Percentiles rank a stretch among this genome's conserved stretches.
phyloP scores from a whole-genome alignment of 2,888 invertebrate species.

The Pristionchus maxplancki region DNA sequence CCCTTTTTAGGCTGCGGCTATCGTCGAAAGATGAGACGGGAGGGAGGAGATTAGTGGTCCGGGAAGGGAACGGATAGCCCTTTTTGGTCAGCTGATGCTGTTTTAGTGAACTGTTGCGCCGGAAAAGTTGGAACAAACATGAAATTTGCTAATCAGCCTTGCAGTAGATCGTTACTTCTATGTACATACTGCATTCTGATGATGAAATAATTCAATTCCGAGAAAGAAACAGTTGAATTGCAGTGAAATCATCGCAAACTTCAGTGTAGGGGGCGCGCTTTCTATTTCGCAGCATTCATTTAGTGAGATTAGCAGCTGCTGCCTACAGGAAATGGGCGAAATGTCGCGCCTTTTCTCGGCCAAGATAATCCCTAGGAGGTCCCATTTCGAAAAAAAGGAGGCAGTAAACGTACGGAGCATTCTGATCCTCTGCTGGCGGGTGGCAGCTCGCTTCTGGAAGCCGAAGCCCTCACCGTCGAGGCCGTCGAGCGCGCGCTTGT shows the following conservation, averaged over 20 bases:
- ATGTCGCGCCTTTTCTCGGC: background rate
- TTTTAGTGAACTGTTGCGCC: background rate
- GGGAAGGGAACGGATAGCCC: no score
- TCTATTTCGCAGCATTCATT: no score
- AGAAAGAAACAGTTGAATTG: no score
- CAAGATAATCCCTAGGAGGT: background rate
- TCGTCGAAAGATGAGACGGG: conserved; percentile 30
- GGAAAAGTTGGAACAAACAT: no score
- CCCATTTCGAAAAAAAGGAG: background rate
- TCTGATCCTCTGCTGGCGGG: background rate
- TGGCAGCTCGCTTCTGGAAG: conserved; percentile 20
- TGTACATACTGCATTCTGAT: no score
- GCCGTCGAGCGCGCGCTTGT: conserved; percentile 45
- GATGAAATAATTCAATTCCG: no score
- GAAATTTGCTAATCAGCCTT: no score
- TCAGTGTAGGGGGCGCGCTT: no score
- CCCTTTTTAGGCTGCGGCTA: conserved; percentile 3
- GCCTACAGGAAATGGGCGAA: background rate
- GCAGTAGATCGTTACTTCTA: no score
- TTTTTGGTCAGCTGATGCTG: background rate
- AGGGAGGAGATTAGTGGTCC: background rate
- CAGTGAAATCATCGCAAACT: no score
- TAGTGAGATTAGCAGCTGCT: background rate
- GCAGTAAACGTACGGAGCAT: conserved; percentile 17
- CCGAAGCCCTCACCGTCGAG: conserved; percentile 48